These are phyloP conservation scores for Dicrostonyx torquatus DNA, from an alignment of 2,797 vertebrate genomes.

Conservation along the genomic window DNA sequence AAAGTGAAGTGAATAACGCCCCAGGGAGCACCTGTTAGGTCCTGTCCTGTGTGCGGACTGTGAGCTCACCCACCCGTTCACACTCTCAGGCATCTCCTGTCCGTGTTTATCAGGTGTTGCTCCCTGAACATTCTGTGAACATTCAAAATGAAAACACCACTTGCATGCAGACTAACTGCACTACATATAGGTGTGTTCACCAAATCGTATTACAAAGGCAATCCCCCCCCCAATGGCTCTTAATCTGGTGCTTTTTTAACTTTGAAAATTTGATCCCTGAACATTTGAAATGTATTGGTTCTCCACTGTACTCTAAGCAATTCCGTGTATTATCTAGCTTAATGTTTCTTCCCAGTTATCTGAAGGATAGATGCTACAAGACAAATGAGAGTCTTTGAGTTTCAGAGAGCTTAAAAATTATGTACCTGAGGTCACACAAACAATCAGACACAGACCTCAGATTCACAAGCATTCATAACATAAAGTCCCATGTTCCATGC, in stretches of 20 bases:
- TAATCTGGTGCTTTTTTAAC: slow-evolving; percentile 34
- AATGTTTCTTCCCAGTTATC: neutral
- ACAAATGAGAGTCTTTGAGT: neutral
- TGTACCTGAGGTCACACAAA: neutral
- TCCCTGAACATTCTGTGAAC: slow-evolving; percentile 3
- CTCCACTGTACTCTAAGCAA: neutral
- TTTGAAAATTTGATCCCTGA: slow-evolving; percentile 61
- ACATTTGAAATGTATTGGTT: slow-evolving; percentile 7
- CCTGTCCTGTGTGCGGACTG: neutral
- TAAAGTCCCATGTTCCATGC: neutral
- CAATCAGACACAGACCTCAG: neutral
- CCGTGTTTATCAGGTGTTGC: neutral
- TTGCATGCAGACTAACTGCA: neutral
- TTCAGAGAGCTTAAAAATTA: neutral
- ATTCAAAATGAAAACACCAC: slow-evolving; percentile 1
- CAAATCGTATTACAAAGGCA: slow-evolving; percentile 34
- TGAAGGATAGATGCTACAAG: neutral
- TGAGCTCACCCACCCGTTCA: neutral
- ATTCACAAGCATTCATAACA: neutral
- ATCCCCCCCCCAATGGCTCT: neutral
- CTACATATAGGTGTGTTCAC: neutral
- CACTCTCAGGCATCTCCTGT: neutral
- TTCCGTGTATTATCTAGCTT: neutral
- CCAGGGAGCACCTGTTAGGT: neutral
- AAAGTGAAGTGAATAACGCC: neutral